phyloP scores from a whole-genome alignment of 2,797 vertebrate species.

The Neosalanx taihuensis region DNA sequence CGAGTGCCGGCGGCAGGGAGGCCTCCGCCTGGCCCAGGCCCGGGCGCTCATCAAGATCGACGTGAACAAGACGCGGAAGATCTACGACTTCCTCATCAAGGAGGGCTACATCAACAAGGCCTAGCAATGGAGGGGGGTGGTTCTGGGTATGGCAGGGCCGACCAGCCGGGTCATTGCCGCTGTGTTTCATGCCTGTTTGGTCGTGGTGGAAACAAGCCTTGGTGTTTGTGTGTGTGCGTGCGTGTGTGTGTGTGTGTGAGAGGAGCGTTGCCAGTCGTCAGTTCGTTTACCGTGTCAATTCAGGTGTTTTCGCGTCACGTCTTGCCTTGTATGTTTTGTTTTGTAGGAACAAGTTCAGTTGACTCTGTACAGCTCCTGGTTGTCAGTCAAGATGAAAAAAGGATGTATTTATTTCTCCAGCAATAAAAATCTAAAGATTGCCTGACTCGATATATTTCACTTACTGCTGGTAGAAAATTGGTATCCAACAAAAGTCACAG shows the following conservation, averaged over 20 bases:
- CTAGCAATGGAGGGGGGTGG: slow-evolving; percentile 46
- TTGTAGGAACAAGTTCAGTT: slow-evolving; percentile 22
- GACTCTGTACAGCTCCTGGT: slow-evolving; percentile 29
- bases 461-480: neutral
- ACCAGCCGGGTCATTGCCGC: neutral
- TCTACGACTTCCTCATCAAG: slow-evolving; percentile 97
- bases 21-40: slow-evolving; percentile 92
- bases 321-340: slow-evolving; percentile 20
- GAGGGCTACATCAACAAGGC: slow-evolving; percentile 96
- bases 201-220: slow-evolving; percentile 11
- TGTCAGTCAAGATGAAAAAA: slow-evolving; percentile 26
- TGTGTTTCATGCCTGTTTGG: slow-evolving; percentile 8
- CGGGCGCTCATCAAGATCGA: slow-evolving; percentile 98
- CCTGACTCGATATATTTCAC: neutral
- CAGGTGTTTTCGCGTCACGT: slow-evolving; percentile 21
- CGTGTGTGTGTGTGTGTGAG: no score
- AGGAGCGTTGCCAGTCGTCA: no score
- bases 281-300: no score
- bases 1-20: slow-evolving; percentile 94
- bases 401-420: slow-evolving; percentile 52
- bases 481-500: neutral
- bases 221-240: slow-evolving; percentile 9
- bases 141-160: neutral
- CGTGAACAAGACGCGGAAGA: slow-evolving; percentile 98
- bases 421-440: slow-evolving; percentile 34